These are phyloP conservation scores for Adela reaumurella DNA, from an alignment of 2,888 invertebrate species.

Conservation along the genomic window DNA sequence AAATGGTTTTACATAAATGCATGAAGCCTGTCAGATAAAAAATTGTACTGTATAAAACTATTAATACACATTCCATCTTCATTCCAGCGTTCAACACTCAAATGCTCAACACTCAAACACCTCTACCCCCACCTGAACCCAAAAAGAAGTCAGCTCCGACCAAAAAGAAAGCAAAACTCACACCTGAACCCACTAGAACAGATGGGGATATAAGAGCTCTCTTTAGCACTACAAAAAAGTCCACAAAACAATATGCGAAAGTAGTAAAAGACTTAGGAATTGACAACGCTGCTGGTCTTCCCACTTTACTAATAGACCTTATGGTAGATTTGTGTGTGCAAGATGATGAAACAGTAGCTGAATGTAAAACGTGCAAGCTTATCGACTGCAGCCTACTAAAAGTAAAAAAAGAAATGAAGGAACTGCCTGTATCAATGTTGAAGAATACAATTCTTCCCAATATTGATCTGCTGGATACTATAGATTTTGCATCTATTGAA, in stretches of 20 bases:
- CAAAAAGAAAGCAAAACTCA: slow-evolving; percentile 13
- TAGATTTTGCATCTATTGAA: slow-evolving; percentile 22
- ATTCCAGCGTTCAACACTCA: slow-evolving; percentile 25
- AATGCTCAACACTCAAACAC: slow-evolving; percentile 19
- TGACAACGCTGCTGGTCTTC: slow-evolving; percentile 28
- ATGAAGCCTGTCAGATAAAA: too few relatives aligned
- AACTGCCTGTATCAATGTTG: slow-evolving; percentile 17
- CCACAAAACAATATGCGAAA: slow-evolving; percentile 45
- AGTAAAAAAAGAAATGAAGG: too few relatives aligned
- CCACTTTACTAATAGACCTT: slow-evolving; percentile 33
- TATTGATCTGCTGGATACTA: slow-evolving; percentile 29
- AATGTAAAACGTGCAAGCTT: slow-evolving; percentile 41
- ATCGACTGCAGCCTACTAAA: slow-evolving; percentile 32
- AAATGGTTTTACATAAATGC: too few relatives aligned
- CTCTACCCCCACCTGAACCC: slow-evolving; percentile 3
- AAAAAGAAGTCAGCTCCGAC: slow-evolving; percentile 9
- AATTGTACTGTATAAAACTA: background rate
- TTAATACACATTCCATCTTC: slow-evolving; percentile 3
- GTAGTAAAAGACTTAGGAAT: slow-evolving; percentile 35
- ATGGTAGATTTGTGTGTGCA: slow-evolving; percentile 45
- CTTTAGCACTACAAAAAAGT: slow-evolving; percentile 44
- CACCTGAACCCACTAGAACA: slow-evolving; percentile 27
- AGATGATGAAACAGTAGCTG: slow-evolving; percentile 21
- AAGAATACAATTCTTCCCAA: slow-evolving; percentile 27
- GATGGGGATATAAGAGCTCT: slow-evolving; percentile 55